phyloP scores from a whole-genome alignment of 2,797 vertebrate species.

The Chaetodon trifasciatus region DNA sequence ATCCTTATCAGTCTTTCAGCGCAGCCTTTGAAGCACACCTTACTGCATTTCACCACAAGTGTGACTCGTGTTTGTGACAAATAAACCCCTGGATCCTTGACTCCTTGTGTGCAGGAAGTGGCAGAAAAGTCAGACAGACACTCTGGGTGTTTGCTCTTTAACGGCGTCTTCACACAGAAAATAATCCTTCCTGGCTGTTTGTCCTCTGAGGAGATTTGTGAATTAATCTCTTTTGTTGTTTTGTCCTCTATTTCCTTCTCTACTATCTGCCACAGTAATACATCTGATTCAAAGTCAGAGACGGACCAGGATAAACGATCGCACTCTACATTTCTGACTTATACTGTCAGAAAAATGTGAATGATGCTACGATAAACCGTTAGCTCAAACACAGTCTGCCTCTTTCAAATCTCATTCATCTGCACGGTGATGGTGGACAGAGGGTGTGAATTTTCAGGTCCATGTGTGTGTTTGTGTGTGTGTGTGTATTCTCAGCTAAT shows the following conservation, averaged over 20 bases:
- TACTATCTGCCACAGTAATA: background rate
- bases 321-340: too few species aligned
- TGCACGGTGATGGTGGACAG: background rate
- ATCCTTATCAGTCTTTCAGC: background rate
- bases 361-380: background rate
- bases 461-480: conserved; percentile 3
- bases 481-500: conserved; percentile 9
- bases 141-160: too few species aligned
- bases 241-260: background rate
- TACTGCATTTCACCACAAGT: background rate
- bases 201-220: background rate
- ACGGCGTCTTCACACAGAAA: background rate
- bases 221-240: background rate
- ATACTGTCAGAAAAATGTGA: background rate
- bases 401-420: background rate
- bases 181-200: conserved; percentile 2
- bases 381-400: background rate
- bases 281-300: background rate
- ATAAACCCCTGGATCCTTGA: background rate
- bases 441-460: background rate
- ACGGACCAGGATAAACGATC: background rate
- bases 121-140: conserved; percentile 13
- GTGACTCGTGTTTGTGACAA: background rate
- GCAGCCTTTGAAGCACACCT: background rate
- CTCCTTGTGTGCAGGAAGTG: background rate